Evolutionary conservation across 2,113 vertebrate species (phyloP).

Genomic region (Nycticryphes semicollaris): DNA sequence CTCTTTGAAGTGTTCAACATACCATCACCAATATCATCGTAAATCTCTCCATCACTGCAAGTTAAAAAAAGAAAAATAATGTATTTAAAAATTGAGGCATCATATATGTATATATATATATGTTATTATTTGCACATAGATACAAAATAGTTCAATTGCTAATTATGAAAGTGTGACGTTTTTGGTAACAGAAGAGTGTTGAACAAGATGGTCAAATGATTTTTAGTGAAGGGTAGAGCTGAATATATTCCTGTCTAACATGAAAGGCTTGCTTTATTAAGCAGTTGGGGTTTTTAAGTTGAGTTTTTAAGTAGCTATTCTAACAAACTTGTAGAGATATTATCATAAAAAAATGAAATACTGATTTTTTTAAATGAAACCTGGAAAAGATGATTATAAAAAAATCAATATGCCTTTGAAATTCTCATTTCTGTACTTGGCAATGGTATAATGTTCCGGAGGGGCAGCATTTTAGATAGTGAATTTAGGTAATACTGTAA

Average conservation of each 20-base stretch:
- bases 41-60: slow-evolving; percentile 90
- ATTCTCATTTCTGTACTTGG: not conserved
- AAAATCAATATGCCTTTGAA: not conserved
- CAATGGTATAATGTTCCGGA: not conserved
- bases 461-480: not conserved
- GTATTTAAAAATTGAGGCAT: not conserved
- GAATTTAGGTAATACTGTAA: not conserved
- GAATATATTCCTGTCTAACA: not conserved
- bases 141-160: not conserved
- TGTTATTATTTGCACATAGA: not conserved
- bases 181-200: not conserved
- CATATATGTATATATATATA: not conserved
- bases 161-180: not conserved
- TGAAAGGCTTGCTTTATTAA: not conserved
- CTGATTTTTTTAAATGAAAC: not conserved
- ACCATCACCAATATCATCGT: slow-evolving; percentile 93
- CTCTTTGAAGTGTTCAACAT: slow-evolving; percentile 53
- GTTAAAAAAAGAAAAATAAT: slow-evolving; percentile 20
- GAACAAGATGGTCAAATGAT: not conserved
- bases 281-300: not conserved
- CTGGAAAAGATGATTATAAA: not conserved
- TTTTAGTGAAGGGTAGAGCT: not conserved
- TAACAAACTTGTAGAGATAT: not conserved
- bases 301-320: not conserved
- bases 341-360: not conserved